These are phyloP conservation scores for Thymelicus sylvestris DNA, from an alignment of 2,888 invertebrate species.

Conservation along the genomic window DNA sequence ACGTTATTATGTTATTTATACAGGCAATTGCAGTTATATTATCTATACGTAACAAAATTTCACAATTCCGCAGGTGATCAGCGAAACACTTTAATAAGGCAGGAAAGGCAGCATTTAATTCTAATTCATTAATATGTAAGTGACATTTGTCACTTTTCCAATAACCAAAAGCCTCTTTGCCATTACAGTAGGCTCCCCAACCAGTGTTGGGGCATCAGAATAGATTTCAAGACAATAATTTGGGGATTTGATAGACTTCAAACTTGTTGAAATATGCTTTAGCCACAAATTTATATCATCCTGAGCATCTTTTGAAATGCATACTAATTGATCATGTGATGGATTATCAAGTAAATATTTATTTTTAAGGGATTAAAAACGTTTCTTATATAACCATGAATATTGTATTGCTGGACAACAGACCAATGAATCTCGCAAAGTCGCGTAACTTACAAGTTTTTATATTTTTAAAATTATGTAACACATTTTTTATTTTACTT, in stretches of 20 bases:
- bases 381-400: slow-evolving; percentile 37
- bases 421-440: slow-evolving; percentile 31
- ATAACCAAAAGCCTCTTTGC: slow-evolving; percentile 6
- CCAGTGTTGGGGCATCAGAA: slow-evolving; percentile 21
- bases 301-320: background rate
- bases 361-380: slow-evolving; percentile 24
- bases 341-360: background rate
- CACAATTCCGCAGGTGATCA: no score
- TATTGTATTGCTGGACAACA: slow-evolving; percentile 38
- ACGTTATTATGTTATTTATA: no score
- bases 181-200: slow-evolving; percentile 25
- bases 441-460: slow-evolving; percentile 30
- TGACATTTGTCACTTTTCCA: slow-evolving; percentile 16
- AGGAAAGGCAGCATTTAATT: slow-evolving; percentile 37
- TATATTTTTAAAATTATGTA: background rate
- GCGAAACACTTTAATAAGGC: slow-evolving; percentile 34
- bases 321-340: background rate
- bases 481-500: slow-evolving; percentile 14
- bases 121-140: slow-evolving; percentile 39
- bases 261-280: background rate
- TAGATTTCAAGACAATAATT: slow-evolving; percentile 12
- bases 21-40: no score
- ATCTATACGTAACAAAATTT: no score
- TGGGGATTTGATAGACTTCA: background rate
- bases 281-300: slow-evolving; percentile 11